Percentiles rank a stretch among this genome's conserved stretches.
phyloP scores from a whole-genome alignment of 2,113 vertebrate genomes.

The Empidonax alnorum region DNA sequence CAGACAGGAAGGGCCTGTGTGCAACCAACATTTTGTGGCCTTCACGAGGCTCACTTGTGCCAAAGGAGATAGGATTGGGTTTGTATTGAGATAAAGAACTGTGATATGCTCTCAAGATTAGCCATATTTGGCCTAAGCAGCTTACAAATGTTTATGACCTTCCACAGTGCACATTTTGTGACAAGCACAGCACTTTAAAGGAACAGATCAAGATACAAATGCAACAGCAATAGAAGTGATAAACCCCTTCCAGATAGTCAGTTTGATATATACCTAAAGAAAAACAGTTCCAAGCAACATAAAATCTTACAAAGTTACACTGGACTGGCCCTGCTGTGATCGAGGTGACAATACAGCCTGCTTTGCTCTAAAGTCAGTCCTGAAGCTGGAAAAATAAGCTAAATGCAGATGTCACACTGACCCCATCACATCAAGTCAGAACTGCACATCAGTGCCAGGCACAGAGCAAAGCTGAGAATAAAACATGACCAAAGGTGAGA shows the following conservation, averaged over 20 bases:
- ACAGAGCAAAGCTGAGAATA: background rate
- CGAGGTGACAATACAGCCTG: background rate
- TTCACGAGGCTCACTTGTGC: background rate
- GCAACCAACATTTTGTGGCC: background rate
- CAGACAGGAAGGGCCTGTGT: background rate
- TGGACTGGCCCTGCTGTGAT: background rate
- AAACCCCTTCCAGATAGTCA: background rate
- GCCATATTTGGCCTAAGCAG: background rate
- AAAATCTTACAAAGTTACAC: background rate
- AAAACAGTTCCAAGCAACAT: background rate
- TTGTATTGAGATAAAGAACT: background rate
- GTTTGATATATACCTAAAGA: background rate
- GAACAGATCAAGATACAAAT: background rate
- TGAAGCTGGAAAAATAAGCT: background rate
- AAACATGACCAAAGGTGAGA: background rate
- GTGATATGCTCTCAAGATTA: background rate
- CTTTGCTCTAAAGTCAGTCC: background rate
- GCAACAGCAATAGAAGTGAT: background rate
- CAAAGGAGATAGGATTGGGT: background rate
- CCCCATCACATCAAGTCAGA: background rate
- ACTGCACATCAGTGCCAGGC: background rate
- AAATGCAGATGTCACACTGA: background rate
- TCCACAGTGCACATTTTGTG: background rate
- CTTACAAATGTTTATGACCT: background rate
- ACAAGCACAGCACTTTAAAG: background rate